These are phyloP conservation scores for Pseudonaja textilis DNA, from an alignment of 2,113 vertebrate species.

Conservation along the genomic window DNA sequence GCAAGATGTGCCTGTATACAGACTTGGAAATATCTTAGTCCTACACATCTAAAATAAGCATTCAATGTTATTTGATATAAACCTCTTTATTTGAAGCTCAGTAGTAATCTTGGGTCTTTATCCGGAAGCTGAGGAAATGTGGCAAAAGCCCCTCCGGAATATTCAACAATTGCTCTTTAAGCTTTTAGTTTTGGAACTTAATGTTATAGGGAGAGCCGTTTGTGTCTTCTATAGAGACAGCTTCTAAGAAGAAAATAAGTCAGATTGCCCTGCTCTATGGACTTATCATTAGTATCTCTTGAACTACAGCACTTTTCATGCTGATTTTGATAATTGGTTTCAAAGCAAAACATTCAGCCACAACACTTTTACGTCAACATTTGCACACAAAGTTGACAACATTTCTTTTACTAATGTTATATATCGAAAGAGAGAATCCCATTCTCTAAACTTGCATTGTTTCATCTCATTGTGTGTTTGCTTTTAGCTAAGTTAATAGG, in stretches of 20 bases:
- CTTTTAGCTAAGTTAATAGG: background rate
- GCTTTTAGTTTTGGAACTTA: background rate
- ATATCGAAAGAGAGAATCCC: background rate
- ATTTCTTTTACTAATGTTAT: accelerated
- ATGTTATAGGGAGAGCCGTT: background rate
- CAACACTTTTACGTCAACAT: background rate
- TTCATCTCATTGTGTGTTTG: background rate
- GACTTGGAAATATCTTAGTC: background rate
- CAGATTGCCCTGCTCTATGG: background rate
- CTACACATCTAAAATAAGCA: background rate
- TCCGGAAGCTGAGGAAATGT: background rate
- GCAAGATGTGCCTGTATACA: background rate
- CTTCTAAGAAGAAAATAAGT: background rate
- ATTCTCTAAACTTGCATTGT: background rate
- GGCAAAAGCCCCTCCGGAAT: background rate
- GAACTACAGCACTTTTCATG: background rate
- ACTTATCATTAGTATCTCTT: background rate
- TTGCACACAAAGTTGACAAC: background rate
- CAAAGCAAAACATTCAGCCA: background rate
- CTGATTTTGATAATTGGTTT: accelerated
- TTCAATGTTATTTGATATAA: background rate
- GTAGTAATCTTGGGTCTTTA: background rate
- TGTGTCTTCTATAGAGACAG: background rate
- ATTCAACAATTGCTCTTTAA: background rate
- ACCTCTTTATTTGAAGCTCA: background rate